Conservation (phyloP, 2,888 invertebrate species). For the Euplagia quadripunctaria region DNA sequence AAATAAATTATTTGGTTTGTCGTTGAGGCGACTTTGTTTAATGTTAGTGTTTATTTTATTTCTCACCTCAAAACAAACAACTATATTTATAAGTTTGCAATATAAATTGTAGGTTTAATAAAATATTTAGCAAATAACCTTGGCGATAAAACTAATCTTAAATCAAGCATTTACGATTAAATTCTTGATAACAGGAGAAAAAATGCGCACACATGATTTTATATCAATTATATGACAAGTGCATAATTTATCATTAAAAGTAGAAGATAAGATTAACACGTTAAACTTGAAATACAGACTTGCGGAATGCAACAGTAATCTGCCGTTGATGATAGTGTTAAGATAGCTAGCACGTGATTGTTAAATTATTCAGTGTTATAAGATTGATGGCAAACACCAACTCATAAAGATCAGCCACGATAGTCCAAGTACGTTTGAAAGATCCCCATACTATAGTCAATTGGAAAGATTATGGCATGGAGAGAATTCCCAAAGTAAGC, state of each 20-base stretch:
- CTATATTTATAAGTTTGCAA: not conserved
- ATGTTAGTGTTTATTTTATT: not conserved
- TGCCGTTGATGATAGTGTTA: not conserved
- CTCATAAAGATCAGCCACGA: not conserved
- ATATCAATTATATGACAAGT: constrained; percentile 49
- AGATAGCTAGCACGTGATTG: not conserved
- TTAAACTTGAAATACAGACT: constrained; percentile 1
- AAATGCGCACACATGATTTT: constrained; percentile 18
- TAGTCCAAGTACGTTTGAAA: not conserved
- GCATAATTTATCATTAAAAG: constrained; percentile 58
- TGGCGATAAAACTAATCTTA: constrained; percentile 3
- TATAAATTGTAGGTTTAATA: not conserved
- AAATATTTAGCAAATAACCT: constrained; percentile 4
- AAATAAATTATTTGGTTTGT: not conserved
- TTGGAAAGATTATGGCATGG: no score
- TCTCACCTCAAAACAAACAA: not conserved
- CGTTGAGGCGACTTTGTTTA: not conserved
- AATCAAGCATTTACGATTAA: constrained; percentile 11
- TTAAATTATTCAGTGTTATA: not conserved
- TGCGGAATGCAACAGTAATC: not conserved
- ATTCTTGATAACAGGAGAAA: not conserved
- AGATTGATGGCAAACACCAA: not conserved
- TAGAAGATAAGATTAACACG: constrained; percentile 49
- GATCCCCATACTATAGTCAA: not conserved
- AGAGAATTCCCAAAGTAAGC: not conserved